phyloP scores from a whole-genome alignment of 2,113 vertebrate species.

The Podarcis muralis region DNA sequence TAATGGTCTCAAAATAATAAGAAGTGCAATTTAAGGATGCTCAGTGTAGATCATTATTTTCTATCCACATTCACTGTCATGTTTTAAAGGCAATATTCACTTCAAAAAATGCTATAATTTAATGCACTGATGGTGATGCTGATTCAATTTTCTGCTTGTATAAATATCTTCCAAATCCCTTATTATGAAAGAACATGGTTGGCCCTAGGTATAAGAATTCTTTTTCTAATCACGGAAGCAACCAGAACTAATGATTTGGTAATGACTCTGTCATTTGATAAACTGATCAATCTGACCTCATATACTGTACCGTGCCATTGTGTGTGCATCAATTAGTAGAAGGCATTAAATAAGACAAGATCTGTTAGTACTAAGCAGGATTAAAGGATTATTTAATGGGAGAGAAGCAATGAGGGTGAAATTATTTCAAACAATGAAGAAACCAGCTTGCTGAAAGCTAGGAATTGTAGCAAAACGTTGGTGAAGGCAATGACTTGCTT shows the following conservation, averaged over 20 bases:
- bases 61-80: background rate
- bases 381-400: slow-evolving; percentile 71
- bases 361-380: slow-evolving; percentile 42
- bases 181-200: slow-evolving; percentile 55
- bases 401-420: slow-evolving; percentile 27
- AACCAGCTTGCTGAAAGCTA: slow-evolving; percentile 12
- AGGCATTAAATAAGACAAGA: slow-evolving; percentile 41
- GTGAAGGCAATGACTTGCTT: slow-evolving; percentile 30
- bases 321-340: slow-evolving; percentile 33
- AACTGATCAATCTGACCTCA: slow-evolving; percentile 48
- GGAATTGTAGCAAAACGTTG: slow-evolving; percentile 25
- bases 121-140: slow-evolving; percentile 59
- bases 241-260: slow-evolving; percentile 72
- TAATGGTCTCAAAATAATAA: slow-evolving; percentile 22
- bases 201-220: slow-evolving; percentile 57
- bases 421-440: background rate
- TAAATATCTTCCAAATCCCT: slow-evolving; percentile 68
- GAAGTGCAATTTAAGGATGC: slow-evolving; percentile 47
- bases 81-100: slow-evolving; percentile 54
- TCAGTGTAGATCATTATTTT: background rate
- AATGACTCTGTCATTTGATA: slow-evolving; percentile 61
- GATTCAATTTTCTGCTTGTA: slow-evolving; percentile 76
- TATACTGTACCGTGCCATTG: slow-evolving; percentile 14
- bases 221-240: slow-evolving; percentile 56
- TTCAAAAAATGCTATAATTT: slow-evolving; percentile 62